Conservation (phyloP, 1,140 invertebrate species). For the Drosophila watanabei region DNA sequence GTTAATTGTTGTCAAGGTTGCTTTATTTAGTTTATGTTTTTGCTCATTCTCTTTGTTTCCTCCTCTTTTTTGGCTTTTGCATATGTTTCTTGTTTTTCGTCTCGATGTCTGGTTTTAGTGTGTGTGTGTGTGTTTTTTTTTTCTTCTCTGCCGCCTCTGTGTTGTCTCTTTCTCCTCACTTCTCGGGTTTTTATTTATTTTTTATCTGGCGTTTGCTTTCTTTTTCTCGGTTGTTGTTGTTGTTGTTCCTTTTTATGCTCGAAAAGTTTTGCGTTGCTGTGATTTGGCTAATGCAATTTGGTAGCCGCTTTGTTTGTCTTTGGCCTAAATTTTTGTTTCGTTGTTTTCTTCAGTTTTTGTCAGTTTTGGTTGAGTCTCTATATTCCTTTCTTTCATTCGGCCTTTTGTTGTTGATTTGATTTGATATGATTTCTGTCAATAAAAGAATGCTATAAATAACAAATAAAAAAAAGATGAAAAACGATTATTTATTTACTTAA, state of each 20-base stretch:
- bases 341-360: slow-evolving; percentile 31
- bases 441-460: not conserved
- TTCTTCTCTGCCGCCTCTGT: slow-evolving; percentile 13
- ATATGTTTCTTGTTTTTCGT: slow-evolving; percentile 63
- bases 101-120: slow-evolving; percentile 40
- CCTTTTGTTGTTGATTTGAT: slow-evolving; percentile 13
- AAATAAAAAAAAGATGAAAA: not conserved
- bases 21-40: slow-evolving; percentile 68
- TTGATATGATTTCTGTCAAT: slow-evolving; percentile 13
- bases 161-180: slow-evolving; percentile 15
- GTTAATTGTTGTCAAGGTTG: slow-evolving; percentile 82
- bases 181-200: slow-evolving; percentile 29
- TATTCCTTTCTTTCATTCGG: slow-evolving; percentile 3
- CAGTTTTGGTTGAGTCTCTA: slow-evolving; percentile 19
- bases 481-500: not conserved
- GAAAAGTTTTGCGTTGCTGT: slow-evolving; percentile 72
- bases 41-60: slow-evolving; percentile 41
- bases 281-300: slow-evolving; percentile 82
- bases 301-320: slow-evolving; percentile 76
- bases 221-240: slow-evolving; percentile 37
- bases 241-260: slow-evolving; percentile 56
- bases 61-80: slow-evolving; percentile 49
- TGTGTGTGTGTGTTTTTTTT: not conserved
- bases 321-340: slow-evolving; percentile 66
- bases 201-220: slow-evolving; percentile 53